Conservation (phyloP, 2,888 invertebrate species). For the Yponomeuta evonymella region DNA sequence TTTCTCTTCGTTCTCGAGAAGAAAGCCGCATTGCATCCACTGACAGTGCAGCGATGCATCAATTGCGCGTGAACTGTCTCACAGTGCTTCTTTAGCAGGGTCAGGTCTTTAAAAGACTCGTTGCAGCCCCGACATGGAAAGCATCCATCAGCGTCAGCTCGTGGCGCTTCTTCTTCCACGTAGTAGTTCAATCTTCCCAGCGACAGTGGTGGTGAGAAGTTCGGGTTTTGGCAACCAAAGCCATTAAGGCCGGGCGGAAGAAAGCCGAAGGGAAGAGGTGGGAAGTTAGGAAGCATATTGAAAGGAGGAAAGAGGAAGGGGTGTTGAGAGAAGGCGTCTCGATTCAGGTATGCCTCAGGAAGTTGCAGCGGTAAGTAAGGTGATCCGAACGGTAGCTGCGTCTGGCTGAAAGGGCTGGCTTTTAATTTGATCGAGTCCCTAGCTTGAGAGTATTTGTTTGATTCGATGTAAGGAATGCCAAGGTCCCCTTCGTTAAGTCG, state of each 20-base stretch:
- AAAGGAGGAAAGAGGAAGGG: slow-evolving; percentile 68
- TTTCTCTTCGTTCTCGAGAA: slow-evolving; percentile 86
- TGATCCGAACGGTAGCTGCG: slow-evolving; percentile 44
- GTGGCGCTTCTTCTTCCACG: slow-evolving; percentile 80
- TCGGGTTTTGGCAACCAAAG: slow-evolving; percentile 55
- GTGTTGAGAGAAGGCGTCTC: slow-evolving; percentile 63
- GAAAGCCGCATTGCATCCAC: slow-evolving; percentile 86
- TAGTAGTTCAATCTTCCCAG: slow-evolving; percentile 72
- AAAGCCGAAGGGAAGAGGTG: slow-evolving; percentile 62
- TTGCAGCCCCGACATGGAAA: slow-evolving; percentile 83
- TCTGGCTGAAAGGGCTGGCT: slow-evolving; percentile 37
- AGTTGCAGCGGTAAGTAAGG: slow-evolving; percentile 56
- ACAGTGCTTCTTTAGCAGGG: slow-evolving; percentile 82
- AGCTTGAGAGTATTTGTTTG: slow-evolving; percentile 59
- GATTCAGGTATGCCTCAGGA: slow-evolving; percentile 57
- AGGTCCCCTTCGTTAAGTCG: slow-evolving; percentile 84
- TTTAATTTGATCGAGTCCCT: slow-evolving; percentile 58
- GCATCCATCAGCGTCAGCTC: slow-evolving; percentile 79
- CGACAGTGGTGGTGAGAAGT: slow-evolving; percentile 50
- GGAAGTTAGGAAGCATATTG: slow-evolving; percentile 67
- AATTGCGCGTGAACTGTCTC: slow-evolving; percentile 81
- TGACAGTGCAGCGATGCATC: slow-evolving; percentile 84
- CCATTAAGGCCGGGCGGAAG: slow-evolving; percentile 62
- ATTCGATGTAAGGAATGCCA: slow-evolving; percentile 75
- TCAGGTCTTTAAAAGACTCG: slow-evolving; percentile 77